Evolutionary conservation across 2,797 vertebrate species (phyloP).

Genomic region (Numenius phaeopus): DNA sequence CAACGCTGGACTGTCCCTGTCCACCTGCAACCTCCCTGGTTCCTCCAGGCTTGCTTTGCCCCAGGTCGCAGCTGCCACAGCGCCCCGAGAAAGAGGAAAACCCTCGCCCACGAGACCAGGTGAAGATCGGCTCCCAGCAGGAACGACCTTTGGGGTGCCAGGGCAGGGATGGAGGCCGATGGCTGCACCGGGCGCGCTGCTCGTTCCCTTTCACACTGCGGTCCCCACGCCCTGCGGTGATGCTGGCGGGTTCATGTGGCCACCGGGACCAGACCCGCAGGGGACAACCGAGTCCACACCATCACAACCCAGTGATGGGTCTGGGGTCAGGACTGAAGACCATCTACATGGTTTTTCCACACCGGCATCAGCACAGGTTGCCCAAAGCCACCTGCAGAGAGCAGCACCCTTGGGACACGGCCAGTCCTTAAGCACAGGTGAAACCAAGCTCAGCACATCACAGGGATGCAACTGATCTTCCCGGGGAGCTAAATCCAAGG

Average conservation of each 20-base stretch:
- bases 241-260: fast-evolving
- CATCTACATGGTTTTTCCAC: not conserved
- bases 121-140: not conserved
- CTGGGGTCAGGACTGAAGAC: not conserved
- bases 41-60: not conserved
- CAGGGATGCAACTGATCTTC: not conserved
- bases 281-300: not conserved
- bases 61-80: no score
- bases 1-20: not conserved
- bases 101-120: not conserved
- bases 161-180: not conserved
- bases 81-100: not conserved
- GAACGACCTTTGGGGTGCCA: not conserved
- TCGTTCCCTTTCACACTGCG: fast-evolving
- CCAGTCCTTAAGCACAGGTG: not conserved
- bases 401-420: not conserved
- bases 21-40: fast-evolving
- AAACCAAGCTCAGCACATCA: not conserved
- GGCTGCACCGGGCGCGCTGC: not conserved
- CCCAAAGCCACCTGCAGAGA: not conserved
- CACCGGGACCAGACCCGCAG: fast-evolving
- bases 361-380: not conserved
- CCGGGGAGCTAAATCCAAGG: not conserved
- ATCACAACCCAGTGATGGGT: not conserved
- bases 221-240: fast-evolving